Percentiles rank a stretch among this genome's conserved stretches.
These are phyloP conservation scores for Tinamus major DNA, from an alignment of 2,797 vertebrate species.

Conservation along the genomic window DNA sequence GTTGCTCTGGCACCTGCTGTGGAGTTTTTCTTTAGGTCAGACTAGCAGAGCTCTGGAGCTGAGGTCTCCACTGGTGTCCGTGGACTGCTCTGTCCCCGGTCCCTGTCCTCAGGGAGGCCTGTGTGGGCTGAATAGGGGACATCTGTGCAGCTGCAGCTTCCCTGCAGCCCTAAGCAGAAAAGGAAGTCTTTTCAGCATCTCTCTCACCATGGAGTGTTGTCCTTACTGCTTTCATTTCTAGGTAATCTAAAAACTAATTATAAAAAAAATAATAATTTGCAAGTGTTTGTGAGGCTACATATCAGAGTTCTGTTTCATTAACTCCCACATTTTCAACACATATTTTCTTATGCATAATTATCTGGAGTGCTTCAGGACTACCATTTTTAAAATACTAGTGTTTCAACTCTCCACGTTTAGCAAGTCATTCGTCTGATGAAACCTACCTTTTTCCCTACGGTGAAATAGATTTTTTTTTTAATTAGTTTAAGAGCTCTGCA, in stretches of 20 bases:
- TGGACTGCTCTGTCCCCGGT: not conserved
- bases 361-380: slow-evolving; percentile 30
- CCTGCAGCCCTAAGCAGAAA: not conserved
- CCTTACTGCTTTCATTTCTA: slow-evolving; percentile 56
- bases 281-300: slow-evolving; percentile 41
- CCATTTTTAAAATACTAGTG: slow-evolving; percentile 16
- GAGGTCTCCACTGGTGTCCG: not conserved
- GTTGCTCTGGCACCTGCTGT: not conserved
- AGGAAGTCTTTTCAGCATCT: not conserved
- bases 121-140: not conserved
- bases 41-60: not conserved
- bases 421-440: slow-evolving; percentile 56
- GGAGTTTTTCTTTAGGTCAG: not conserved
- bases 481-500: slow-evolving; percentile 14
- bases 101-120: not conserved
- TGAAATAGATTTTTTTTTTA: slow-evolving; percentile 29
- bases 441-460: slow-evolving; percentile 43
- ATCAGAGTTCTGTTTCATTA: slow-evolving; percentile 69
- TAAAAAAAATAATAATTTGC: slow-evolving; percentile 30
- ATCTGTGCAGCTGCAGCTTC: not conserved
- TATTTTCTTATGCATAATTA: slow-evolving; percentile 53
- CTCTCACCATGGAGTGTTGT: not conserved
- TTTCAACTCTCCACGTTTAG: slow-evolving; percentile 6
- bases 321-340: slow-evolving; percentile 55
- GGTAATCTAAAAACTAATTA: slow-evolving; percentile 70